These are phyloP conservation scores for Clitarchus hookeri DNA, from an alignment of 2,888 invertebrate genomes.

Conservation along the genomic window DNA sequence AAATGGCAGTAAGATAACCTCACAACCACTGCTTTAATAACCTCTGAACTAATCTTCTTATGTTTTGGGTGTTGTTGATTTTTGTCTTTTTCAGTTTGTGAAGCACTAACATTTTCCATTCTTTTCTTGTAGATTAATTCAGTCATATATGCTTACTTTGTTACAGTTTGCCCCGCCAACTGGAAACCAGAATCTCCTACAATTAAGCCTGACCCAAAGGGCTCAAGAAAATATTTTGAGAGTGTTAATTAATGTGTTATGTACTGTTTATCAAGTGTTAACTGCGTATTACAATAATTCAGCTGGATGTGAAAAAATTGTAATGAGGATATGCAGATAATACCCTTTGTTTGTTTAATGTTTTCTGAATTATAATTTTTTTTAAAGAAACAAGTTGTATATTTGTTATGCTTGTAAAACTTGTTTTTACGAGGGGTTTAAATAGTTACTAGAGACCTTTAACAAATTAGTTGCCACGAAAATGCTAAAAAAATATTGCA, in stretches of 20 bases:
- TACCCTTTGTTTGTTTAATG: neutral
- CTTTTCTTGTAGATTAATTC: too few relatives aligned
- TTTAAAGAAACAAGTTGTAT: neutral
- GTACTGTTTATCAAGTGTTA: neutral
- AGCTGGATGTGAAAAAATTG: neutral
- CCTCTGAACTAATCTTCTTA: too few relatives aligned
- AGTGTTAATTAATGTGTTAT: conserved; percentile 51
- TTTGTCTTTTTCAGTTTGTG: too few relatives aligned
- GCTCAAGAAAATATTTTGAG: conserved; percentile 86
- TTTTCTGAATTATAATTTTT: neutral
- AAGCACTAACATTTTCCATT: too few relatives aligned
- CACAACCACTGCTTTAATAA: too few relatives aligned
- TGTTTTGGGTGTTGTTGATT: too few relatives aligned
- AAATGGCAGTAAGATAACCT: too few relatives aligned
- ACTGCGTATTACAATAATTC: neutral
- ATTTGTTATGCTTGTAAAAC: neutral
- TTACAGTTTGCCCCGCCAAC: conserved; percentile 90
- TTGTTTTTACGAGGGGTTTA: neutral
- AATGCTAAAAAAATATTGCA: too few relatives aligned
- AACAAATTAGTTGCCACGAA: too few relatives aligned
- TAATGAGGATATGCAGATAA: neutral
- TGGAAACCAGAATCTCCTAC: conserved; percentile 89
- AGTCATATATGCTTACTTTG: conserved; percentile 38
- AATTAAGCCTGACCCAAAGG: conserved; percentile 87
- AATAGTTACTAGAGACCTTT: too few relatives aligned